Conservation (phyloP, 1,140 invertebrate genomes). For the Laodelphax striatellus region DNA sequence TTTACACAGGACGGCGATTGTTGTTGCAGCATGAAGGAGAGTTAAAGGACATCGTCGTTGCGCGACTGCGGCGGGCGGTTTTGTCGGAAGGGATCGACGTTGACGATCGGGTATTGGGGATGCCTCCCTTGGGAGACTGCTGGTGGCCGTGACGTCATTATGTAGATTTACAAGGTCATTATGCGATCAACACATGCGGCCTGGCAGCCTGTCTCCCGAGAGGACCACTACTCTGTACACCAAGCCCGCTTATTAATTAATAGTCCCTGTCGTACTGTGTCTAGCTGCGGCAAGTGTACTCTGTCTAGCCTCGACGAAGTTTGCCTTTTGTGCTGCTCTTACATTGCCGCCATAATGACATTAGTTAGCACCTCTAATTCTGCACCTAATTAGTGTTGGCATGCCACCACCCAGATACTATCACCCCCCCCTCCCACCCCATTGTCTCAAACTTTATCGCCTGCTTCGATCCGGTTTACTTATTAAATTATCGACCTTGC, state of each 20-base stretch:
- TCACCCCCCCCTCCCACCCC: too few relatives aligned
- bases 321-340: neutral
- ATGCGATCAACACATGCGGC: neutral
- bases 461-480: too few relatives aligned
- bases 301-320: neutral
- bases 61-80: too few relatives aligned
- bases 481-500: too few relatives aligned
- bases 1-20: too few relatives aligned
- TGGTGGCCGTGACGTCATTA: neutral
- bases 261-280: neutral
- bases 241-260: neutral
- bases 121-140: neutral
- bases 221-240: neutral
- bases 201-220: neutral
- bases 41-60: too few relatives aligned
- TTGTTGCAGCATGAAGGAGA: too few relatives aligned
- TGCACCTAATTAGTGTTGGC: neutral
- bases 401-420: too few relatives aligned
- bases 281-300: neutral
- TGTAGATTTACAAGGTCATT: slow-evolving; percentile 1
- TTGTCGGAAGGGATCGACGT: neutral
- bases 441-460: too few relatives aligned
- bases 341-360: neutral
- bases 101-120: neutral
- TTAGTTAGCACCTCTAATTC: neutral